These are phyloP conservation scores for Metaphire vulgaris DNA, from an alignment of 1,140 invertebrate genomes.

Conservation along the genomic window DNA sequence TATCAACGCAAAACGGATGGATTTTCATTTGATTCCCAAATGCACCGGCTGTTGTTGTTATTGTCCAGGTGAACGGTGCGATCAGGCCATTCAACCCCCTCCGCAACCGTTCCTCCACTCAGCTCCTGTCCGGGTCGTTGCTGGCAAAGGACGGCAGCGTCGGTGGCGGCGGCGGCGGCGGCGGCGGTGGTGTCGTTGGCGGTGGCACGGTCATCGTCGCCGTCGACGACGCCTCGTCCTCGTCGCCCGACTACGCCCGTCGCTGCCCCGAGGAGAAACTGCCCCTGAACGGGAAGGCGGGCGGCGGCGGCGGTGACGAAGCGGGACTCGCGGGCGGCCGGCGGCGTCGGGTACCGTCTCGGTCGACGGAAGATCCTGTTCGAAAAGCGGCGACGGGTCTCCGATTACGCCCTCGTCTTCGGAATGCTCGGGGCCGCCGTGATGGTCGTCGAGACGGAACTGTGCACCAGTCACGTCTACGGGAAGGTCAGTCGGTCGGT, in stretches of 20 bases:
- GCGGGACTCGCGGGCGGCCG: slow-evolving; percentile 65
- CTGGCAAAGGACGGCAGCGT: not conserved
- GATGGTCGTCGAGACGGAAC: slow-evolving; percentile 96
- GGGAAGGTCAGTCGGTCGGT: slow-evolving; percentile 66
- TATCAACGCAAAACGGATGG: too few relatives aligned
- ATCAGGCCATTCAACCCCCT: slow-evolving; percentile 93
- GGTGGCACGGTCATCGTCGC: too few relatives aligned
- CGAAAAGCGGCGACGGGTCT: slow-evolving; percentile 93
- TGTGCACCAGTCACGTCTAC: slow-evolving; percentile 87
- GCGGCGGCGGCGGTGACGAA: slow-evolving; percentile 32
- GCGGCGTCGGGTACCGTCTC: slow-evolving; percentile 91
- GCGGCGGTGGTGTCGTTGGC: too few relatives aligned
- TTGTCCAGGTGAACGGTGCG: slow-evolving; percentile 87
- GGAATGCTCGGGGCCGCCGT: slow-evolving; percentile 97
- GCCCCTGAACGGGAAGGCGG: not conserved
- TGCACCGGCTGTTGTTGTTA: too few relatives aligned
- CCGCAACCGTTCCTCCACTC: slow-evolving; percentile 77
- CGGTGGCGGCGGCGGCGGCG: too few relatives aligned
- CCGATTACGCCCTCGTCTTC: slow-evolving; percentile 95
- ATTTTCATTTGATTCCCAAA: too few relatives aligned
- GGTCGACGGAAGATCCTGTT: slow-evolving; percentile 92
- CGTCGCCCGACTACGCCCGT: not conserved
- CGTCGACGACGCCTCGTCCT: not conserved
- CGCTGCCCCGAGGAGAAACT: not conserved
- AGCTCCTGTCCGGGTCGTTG: slow-evolving; percentile 62